Base-by-base conservation (phyloP, 2,888 invertebrate species). In the Salticus scenicus region DNA sequence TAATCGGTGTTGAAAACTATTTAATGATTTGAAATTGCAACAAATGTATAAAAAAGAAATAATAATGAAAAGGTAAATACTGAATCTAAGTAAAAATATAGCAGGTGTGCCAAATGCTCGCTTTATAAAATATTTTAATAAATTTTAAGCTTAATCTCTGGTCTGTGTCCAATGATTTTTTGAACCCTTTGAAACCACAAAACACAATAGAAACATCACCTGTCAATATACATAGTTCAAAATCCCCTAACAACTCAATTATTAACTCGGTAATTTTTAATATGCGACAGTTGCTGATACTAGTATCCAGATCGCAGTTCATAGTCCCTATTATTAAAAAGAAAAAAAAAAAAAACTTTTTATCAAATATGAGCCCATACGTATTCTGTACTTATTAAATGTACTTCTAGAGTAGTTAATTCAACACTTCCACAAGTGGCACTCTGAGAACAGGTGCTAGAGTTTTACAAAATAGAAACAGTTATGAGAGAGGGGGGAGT, bases 341-440 rank as follows among this genome's bases (percentile, higher is more conserved):
- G n/a, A n/a, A n/a, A n/a, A n/a, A n/a, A n/a, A n/a, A n/a, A n/a
- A n/a, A n/a, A n/a, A 17, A 47, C 2, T n/a, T 17, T 37, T 37
- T 47, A 47, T 47, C 17, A 47, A 47, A 67, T 67, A 67, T 67
- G 37, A 73, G 41, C 77, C 83, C 77, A 51, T 27, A 69, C 42
- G 66, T 67, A 69, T 77, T 42, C 37, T 57, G 30, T 41, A 31
- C 63, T 20, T 20, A 57, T 73, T 83, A 73, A 73, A 33, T 47
- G 17, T 41, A 51, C 71, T 71, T 71, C 74, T 57, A 51, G 63
- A 24, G 63, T 51, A 63, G 71, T 83, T 71, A 63, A 66, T 51
- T 33, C 51, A 42, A 64, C 37, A n/a, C 82, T n/a, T 76, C 76
- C 71, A 76, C 82, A 83, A 83, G 82, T 83, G 71, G 76, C 30